Base-by-base conservation (phyloP, 2,113 vertebrate genomes). In the Trichechus manatus region DNA sequence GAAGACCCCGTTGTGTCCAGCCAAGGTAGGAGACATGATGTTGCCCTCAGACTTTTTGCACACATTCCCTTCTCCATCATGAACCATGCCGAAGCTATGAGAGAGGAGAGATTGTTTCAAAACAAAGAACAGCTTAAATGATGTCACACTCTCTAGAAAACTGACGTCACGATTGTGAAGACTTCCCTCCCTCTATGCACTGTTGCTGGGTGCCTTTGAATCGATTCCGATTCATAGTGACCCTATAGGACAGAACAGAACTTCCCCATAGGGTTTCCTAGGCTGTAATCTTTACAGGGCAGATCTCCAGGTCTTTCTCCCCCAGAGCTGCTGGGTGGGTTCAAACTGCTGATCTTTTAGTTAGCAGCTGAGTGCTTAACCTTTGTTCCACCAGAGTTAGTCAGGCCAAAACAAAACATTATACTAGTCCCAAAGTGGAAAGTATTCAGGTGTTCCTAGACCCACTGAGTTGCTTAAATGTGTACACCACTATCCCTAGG, bases 11-110 rank as follows among this genome's bases (percentile, higher is more conserved):
- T 99, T 99, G 96, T 99, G 99, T 50, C 99, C 99, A 1, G 99
- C 99, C 91, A 99, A 96, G 0, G 99, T 99, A 9, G 99, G 99
- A 33, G 99, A 99, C 99, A 99, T 99, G 95, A 99, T 99, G 98
- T 99, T 99, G 90, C 99, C 99, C 96, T 99, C 99, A 3, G 99
- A 99, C 96, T 99, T 99, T 91, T 99, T 99, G 94, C 99, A 99
- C 68, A 99, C 92, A 25, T 99, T 99, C 5, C 99, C 99, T 97
- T 99, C 99, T 50, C 99, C 99, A 25, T 99, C 99, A 6, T 99
- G 99, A 93, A 99, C 98, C 99, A 99, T 99, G 50, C 99, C 99
- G 94, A 99, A 99, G 97, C 99, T 99, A 79, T 9, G 50, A 93
- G 85, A 87, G 3, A 84, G 33, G 64, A 47, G 80, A 0, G 2